phyloP scores from a whole-genome alignment of 2,113 vertebrate species.

The Oryzias celebensis region DNA sequence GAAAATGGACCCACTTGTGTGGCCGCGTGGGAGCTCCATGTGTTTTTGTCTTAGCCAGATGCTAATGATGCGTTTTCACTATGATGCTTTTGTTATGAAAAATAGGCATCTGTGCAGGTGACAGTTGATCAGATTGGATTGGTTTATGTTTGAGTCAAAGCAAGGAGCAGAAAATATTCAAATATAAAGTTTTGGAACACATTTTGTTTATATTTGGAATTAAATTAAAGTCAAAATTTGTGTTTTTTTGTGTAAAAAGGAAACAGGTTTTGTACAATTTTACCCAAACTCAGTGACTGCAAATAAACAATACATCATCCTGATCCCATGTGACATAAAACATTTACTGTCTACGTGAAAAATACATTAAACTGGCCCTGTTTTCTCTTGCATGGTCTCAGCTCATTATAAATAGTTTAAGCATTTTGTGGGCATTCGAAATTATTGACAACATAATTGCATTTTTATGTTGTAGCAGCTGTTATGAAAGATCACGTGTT shows the following conservation, averaged over 20 bases:
- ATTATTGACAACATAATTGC: conserved; percentile 55
- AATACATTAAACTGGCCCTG: conserved; percentile 17
- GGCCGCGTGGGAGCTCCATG: conserved; percentile 17
- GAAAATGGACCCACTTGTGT: conserved; percentile 33
- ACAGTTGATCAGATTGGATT: conserved; percentile 29
- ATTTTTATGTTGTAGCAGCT: conserved; percentile 32
- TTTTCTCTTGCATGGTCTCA: conserved; percentile 16
- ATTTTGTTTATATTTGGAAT: no score
- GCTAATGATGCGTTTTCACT: conserved; percentile 43
- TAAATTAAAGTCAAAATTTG: neutral
- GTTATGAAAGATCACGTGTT: neutral
- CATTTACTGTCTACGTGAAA: conserved; percentile 28
- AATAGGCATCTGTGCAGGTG: conserved; percentile 21
- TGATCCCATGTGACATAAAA: conserved; percentile 14
- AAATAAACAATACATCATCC: neutral
- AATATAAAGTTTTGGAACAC: no score
- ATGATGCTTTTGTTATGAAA: conserved; percentile 32
- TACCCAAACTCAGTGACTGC: conserved; percentile 37
- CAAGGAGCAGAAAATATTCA: neutral
- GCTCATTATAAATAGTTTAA: conserved; percentile 21
- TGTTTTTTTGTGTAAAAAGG: neutral
- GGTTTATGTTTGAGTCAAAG: conserved; percentile 9
- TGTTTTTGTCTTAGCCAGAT: conserved; percentile 8
- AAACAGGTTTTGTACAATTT: conserved; percentile 38
- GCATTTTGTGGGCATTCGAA: conserved; percentile 19